Conservation (phyloP, 2,113 vertebrate species). For the Bubo blakistoni region DNA sequence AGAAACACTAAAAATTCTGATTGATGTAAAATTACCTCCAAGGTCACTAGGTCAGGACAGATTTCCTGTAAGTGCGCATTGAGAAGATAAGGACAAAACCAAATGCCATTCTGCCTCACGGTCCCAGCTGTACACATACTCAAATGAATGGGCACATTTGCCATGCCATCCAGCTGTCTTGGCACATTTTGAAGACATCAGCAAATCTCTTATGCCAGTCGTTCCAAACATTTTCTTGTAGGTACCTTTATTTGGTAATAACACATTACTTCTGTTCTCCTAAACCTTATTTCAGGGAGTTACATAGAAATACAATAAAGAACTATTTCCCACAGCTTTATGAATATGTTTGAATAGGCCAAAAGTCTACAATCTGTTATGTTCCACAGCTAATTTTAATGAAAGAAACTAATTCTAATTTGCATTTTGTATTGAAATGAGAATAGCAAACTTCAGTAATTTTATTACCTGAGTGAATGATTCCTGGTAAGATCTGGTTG, state of each 20-base stretch:
- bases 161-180: neutral
- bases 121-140: neutral
- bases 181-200: neutral
- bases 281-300: neutral
- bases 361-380: neutral
- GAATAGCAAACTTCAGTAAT: neutral
- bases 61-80: neutral
- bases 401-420: neutral
- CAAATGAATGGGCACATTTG: neutral
- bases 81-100: neutral
- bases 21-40: neutral
- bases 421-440: neutral
- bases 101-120: neutral
- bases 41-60: neutral
- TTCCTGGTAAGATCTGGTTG: constrained; percentile 95
- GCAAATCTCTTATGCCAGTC: neutral
- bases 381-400: neutral
- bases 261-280: neutral
- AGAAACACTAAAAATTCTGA: neutral
- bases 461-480: constrained; percentile 89
- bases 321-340: neutral
- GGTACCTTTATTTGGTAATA: neutral
- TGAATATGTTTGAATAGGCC: neutral
- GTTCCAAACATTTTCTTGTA: neutral
- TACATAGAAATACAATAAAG: neutral